A percentile compares a stretch with the other conserved stretches of the same genome.
Evolutionary conservation across 2,888 invertebrate genomes (phyloP).

Genomic region (Archaeoteleia sp.): DNA sequence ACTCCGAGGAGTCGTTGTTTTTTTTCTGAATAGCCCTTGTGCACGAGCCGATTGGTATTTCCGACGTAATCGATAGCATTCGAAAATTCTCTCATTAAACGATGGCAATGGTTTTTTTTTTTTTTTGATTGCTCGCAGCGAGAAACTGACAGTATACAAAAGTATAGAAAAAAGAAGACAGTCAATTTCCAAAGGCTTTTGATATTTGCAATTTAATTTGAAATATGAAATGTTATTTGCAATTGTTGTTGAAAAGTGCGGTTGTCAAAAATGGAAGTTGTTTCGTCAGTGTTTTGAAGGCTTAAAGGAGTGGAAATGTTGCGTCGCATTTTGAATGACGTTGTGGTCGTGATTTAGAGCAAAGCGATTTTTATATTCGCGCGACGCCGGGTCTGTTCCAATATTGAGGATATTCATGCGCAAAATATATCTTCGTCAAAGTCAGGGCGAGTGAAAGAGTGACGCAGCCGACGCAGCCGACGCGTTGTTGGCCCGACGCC

Average conservation of each 20-base stretch:
- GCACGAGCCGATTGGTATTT: constrained; percentile 27
- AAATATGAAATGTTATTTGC: too few relatives aligned
- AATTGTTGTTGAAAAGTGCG: too few relatives aligned
- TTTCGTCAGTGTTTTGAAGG: constrained; percentile 33
- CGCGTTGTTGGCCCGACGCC: too few relatives aligned
- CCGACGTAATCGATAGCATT: constrained; percentile 36
- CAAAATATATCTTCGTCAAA: constrained; percentile 56
- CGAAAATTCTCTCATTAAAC: constrained; percentile 43
- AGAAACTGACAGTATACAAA: too few relatives aligned
- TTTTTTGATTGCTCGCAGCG: too few relatives aligned
- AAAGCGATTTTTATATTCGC: constrained; percentile 36
- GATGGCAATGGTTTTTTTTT: constrained; percentile 20
- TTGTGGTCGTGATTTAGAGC: constrained; percentile 45
- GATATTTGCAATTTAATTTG: too few relatives aligned
- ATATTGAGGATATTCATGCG: constrained; percentile 53
- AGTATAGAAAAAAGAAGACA: too few relatives aligned
- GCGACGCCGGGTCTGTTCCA: constrained; percentile 44
- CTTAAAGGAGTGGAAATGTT: constrained; percentile 39
- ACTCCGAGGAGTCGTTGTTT: constrained; percentile 11
- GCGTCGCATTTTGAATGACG: constrained; percentile 46
- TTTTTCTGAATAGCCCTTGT: constrained; percentile 16
- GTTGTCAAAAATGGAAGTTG: constrained; percentile 34
- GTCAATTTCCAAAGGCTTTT: too few relatives aligned
- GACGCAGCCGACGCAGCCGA: too few relatives aligned
- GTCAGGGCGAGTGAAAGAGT: constrained; percentile 54